These are phyloP conservation scores for Dolichomitus sp. DNA, from an alignment of 2,888 invertebrate genomes.

Conservation along the genomic window DNA sequence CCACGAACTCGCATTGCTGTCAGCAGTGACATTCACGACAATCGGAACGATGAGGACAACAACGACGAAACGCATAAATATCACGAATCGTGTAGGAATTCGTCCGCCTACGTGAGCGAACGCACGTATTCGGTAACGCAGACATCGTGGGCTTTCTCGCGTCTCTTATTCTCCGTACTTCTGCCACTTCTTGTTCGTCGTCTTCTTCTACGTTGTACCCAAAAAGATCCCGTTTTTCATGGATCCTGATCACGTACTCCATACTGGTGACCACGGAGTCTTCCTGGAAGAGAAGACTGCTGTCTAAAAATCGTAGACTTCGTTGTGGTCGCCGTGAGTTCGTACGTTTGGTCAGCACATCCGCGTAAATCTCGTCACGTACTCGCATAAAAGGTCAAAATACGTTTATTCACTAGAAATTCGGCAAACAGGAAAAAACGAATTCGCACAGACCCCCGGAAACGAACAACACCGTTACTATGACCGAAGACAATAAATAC, in stretches of 20 bases:
- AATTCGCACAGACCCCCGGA: conserved; percentile 7
- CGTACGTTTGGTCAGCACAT: conserved; percentile 32
- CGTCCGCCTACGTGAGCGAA: conserved; percentile 57
- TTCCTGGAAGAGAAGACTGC: conserved; percentile 56
- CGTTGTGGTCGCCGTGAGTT: background rate
- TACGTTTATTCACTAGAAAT: conserved; percentile 34
- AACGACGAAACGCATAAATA: conserved; percentile 67
- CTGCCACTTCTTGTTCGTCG: conserved; percentile 8
- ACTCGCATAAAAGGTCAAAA: conserved; percentile 39
- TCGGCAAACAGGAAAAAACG: conserved; percentile 33
- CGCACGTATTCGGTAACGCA: conserved; percentile 59
- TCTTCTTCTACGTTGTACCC: conserved; percentile 25
- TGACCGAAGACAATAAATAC: background rate
- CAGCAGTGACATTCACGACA: conserved; percentile 20
- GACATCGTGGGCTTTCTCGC: conserved; percentile 45
- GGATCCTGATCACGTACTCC: conserved; percentile 70
- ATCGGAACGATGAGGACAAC: conserved; percentile 39
- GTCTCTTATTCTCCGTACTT: conserved; percentile 17
- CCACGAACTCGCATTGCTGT: conserved; percentile 32
- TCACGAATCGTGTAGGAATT: conserved; percentile 62
- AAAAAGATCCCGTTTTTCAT: conserved; percentile 58
- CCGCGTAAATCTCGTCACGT: conserved; percentile 51
- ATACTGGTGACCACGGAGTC: conserved; percentile 29
- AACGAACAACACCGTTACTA: background rate
- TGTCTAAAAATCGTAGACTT: conserved; percentile 48